phyloP scores from a whole-genome alignment of 2,797 vertebrate species.

The Lates japonicus region DNA sequence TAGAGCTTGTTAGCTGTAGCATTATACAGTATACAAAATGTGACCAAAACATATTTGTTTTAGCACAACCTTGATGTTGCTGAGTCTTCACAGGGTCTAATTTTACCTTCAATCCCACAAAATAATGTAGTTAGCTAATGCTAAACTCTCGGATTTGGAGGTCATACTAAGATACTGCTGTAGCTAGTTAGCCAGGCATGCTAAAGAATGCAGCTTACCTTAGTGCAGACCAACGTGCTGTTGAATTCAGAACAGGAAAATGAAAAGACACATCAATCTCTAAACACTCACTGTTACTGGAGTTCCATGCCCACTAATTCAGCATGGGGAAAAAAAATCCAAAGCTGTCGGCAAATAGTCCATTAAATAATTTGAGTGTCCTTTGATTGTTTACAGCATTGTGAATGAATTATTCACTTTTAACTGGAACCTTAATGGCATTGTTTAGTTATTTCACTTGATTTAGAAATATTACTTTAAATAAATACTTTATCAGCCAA shows the following conservation, averaged over 20 bases:
- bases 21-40: not conserved
- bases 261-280: not conserved
- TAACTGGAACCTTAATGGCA: not conserved
- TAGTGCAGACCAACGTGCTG: not conserved
- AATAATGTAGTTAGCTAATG: not conserved
- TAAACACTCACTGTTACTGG: not conserved
- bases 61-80: not conserved
- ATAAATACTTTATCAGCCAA: conserved; percentile 4
- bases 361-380: not conserved
- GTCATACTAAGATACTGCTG: not conserved
- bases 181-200: not conserved
- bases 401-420: not conserved
- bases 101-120: not conserved
- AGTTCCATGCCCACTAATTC: not conserved
- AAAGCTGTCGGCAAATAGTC: not conserved
- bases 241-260: not conserved
- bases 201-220: not conserved
- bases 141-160: not conserved
- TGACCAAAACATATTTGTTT: not conserved
- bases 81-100: not conserved
- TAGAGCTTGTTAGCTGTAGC: too few relatives aligned
- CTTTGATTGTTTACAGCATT: not conserved
- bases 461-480: not conserved
- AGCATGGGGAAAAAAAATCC: not conserved
- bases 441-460: not conserved